These are phyloP conservation scores for Stichodactyla helianthus DNA, from an alignment of 64 coral and sea anemone species.

Conservation along the genomic window DNA sequence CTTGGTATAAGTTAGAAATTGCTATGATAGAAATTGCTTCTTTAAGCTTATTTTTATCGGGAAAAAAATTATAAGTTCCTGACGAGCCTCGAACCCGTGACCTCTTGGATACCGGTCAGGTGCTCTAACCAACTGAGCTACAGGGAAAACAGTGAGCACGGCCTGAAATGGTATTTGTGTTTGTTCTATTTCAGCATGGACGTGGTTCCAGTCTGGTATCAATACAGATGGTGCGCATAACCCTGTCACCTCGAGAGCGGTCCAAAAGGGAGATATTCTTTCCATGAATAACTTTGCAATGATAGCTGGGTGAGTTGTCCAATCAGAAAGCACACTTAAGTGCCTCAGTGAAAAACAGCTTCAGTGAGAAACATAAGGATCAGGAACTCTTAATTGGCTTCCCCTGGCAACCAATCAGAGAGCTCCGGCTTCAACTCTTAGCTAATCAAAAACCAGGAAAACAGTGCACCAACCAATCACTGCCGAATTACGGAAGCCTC, in stretches of 20 bases:
- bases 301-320: conserved; percentile 53
- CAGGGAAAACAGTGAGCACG: too few relatives aligned
- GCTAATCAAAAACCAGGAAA: not conserved
- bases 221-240: conserved; percentile 91
- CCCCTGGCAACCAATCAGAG: not conserved
- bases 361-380: not conserved
- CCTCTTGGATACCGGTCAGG: too few relatives aligned
- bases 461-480: not conserved
- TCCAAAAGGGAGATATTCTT: conserved; percentile 85
- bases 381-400: not conserved
- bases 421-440: not conserved
- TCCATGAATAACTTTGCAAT: conserved; percentile 83
- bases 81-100: too few relatives aligned
- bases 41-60: too few relatives aligned
- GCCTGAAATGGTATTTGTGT: too few relatives aligned
- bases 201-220: conserved; percentile 87
- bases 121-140: too few relatives aligned
- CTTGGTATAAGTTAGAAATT: too few relatives aligned
- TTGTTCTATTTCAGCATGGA: conserved; percentile 62
- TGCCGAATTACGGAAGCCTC: too few relatives aligned
- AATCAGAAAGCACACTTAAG: not conserved
- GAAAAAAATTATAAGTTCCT: too few relatives aligned
- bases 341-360: not conserved
- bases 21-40: too few relatives aligned
- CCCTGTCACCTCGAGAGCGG: conserved; percentile 58